Evolutionary conservation across 2,888 invertebrate genomes (phyloP), one percentile per base, ranked within the genome.

Genomic region (Macrophya annulata): DNA sequence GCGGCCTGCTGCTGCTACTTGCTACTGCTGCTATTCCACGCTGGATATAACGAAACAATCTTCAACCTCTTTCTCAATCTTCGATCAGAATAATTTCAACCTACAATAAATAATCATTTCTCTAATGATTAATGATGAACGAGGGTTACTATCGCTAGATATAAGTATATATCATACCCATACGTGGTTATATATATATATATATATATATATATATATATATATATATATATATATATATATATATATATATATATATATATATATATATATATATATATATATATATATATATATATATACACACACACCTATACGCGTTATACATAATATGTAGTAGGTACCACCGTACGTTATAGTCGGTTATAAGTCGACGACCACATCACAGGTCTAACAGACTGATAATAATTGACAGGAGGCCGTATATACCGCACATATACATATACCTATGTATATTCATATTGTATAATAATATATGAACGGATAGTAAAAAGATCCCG

Each of bases 41-140:
- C 62, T 10, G 25, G 40, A 68, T 37, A 68, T 37, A 71, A 71
- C 71, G 71, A 40, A 71, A 37, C 71, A 71, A 31, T 71, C 71
- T 71, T 71, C 55, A 55, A 8, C 71, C 40, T 40, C 37, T 71
- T 71, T 71, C 71, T 37, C 71, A 40, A 71, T 71, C 71, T 17
- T 71, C 71, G 71, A 71, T 71, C 71, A 71, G 71, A 71, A 71
- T 71, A 71, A 71, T 71, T 71, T 40, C 71, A 37, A 71, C 71
- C 71, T 40, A 40, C 71, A 74, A 74, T 77, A 37, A 77, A 55
- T 31, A 55, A 55, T 55, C n/a, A 55, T 51, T 55, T 77, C 37
- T 31, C 31, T 31, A 31, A 77, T 77, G 77, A 77, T 51, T 77
- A 77, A 77, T 77, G 77, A 55, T 55, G 51, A 62, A 2, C 31